Base-by-base conservation (phyloP, 2,888 invertebrate species). In the Drosophila paucipuncta region DNA sequence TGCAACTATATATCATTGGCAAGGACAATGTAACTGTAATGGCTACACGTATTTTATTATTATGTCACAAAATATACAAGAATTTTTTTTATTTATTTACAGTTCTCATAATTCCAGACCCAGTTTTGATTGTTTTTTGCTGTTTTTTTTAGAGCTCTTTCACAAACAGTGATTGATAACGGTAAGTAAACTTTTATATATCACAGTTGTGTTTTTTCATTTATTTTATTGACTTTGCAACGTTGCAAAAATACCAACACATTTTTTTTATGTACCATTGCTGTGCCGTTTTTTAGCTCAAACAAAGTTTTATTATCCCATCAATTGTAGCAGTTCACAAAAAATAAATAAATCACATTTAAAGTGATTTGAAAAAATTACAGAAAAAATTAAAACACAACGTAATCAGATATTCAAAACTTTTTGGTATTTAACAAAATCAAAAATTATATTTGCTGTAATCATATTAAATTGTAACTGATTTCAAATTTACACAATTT, bases 151-250 rank as follows among this genome's bases (percentile, higher is more conserved):
- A 10, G 10, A 39, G 28, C 18, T 33, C 31, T 31, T 16, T 43
- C n/a, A 33, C 16, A n/a, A 47, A 22, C 47, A 30, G 35, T 68
- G 68, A 68, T 63, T 73, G 68, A 77, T 77, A 76, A 65, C 73
- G 68, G 76, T 77, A 76, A 76, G 76, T 71, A 43, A 25, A 39
- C 31, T 63, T 66, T 52, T 57, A 18, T 18, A 37, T 28, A 57
- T 28, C 16, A 30, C 47, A 47, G 25, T 47, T 16, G 25, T 16
- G 4, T 53, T 64, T 31, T 68, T 68, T 61, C 49, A 69, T 52
- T 60, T 49, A 33, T n/a, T 41, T 62, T 63, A 61, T 71, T 64
- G 74, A 69, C 49, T 59, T 43, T 41, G 28, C 43, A 43, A 30
- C n/a, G 37, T 52, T 64, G 57, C 25, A 37, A 62, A 67, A 47